Evolutionary conservation across 1,140 invertebrate genomes (phyloP).

Genomic region (Telenomus remus): DNA sequence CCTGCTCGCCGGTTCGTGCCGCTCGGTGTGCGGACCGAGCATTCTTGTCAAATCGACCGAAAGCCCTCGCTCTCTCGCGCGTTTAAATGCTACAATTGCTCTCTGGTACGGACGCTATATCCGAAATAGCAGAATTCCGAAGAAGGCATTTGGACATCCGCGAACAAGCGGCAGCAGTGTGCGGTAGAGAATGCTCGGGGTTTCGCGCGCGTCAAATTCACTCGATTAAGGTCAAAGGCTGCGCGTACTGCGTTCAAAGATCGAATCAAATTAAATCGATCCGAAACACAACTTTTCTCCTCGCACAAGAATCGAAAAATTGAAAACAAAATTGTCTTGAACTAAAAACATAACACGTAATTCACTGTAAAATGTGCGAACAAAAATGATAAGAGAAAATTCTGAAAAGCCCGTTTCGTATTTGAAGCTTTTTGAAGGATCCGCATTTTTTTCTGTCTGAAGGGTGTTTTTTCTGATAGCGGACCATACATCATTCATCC

Average conservation of each 20-base stretch:
- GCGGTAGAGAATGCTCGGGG: slow-evolving; percentile 51
- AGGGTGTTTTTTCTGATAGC: no score
- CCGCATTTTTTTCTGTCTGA: no score
- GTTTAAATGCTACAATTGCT: slow-evolving; percentile 39
- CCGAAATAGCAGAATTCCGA: slow-evolving; percentile 43
- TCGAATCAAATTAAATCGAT: slow-evolving; percentile 54
- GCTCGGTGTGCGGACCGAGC: slow-evolving; percentile 15
- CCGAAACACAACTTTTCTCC: slow-evolving; percentile 10
- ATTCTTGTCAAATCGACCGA: slow-evolving; percentile 51
- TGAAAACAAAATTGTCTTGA: no score
- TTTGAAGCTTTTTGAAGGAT: no score
- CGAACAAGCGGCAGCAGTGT: slow-evolving; percentile 40
- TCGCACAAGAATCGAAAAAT: no score
- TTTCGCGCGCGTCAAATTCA: slow-evolving; percentile 65
- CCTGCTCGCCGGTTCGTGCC: slow-evolving; percentile 17
- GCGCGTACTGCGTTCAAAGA: slow-evolving; percentile 50
- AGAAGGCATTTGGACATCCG: slow-evolving; percentile 39
- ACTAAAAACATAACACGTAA: no score
- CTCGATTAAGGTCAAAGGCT: slow-evolving; percentile 70
- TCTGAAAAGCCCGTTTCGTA: no score
- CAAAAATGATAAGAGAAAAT: no score
- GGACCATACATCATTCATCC: no score
- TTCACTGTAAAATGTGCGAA: no score
- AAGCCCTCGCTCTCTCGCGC: slow-evolving; percentile 25
- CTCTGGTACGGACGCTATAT: slow-evolving; percentile 24